phyloP scores from a whole-genome alignment of 2,888 invertebrate species.

The Anaspis maculata region DNA sequence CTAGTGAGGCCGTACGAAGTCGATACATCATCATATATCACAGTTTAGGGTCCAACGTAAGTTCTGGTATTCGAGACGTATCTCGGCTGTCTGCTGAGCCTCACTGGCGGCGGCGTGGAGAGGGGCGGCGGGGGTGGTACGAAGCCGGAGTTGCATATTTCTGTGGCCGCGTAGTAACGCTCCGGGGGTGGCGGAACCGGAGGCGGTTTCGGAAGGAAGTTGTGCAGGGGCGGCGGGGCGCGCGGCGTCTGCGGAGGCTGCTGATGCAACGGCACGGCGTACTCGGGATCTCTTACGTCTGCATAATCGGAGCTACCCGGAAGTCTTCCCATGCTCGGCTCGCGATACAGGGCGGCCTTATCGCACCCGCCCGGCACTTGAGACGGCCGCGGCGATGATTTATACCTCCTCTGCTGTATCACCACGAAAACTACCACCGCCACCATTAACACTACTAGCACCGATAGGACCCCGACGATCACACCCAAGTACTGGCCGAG shows the following conservation, averaged over 20 bases:
- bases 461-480: conserved; percentile 37
- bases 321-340: conserved; percentile 33
- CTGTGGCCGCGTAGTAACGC: conserved; percentile 64
- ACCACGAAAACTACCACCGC: conserved; percentile 36
- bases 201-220: conserved; percentile 54
- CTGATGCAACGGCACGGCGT: conserved; percentile 57
- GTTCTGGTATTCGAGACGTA: conserved; percentile 33
- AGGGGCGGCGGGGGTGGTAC: conserved; percentile 39
- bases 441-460: conserved; percentile 36
- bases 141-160: conserved; percentile 50
- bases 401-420: conserved; percentile 36
- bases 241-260: conserved; percentile 39
- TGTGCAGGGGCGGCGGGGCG: conserved; percentile 47
- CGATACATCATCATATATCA: conserved; percentile 27
- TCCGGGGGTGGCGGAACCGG: conserved; percentile 59
- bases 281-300: conserved; percentile 52
- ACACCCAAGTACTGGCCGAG: conserved; percentile 38
- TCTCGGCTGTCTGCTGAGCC: conserved; percentile 42
- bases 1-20: conserved; percentile 5
- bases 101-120: conserved; percentile 40
- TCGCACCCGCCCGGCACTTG: conserved; percentile 36
- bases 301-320: conserved; percentile 35
- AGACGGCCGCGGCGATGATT: conserved; percentile 31
- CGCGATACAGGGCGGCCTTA: conserved; percentile 39
- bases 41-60: conserved; percentile 40